phyloP scores from a whole-genome alignment of 2,888 invertebrate genomes.

The Hartigia nigra region DNA sequence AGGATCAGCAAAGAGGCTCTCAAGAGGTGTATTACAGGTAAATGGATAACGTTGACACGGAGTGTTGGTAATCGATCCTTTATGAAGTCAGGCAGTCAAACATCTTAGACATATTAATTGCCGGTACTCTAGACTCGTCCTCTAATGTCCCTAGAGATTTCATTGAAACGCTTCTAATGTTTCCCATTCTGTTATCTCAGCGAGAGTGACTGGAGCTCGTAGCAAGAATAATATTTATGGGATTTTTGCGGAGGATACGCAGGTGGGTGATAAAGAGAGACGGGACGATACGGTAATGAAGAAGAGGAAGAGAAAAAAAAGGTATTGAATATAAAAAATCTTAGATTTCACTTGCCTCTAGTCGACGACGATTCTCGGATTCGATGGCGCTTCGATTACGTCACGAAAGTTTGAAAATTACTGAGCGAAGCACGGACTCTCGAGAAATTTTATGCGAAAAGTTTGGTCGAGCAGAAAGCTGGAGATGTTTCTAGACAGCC shows the following conservation, averaged over 20 bases:
- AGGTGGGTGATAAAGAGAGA: neutral
- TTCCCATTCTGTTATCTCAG: neutral
- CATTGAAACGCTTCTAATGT: neutral
- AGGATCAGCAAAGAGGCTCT: neutral
- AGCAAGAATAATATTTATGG: neutral
- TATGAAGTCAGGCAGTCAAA: neutral
- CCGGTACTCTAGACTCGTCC: neutral
- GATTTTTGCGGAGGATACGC: neutral
- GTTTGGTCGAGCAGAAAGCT: neutral
- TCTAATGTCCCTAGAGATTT: neutral
- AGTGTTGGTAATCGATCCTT: neutral
- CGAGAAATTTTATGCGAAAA: conserved; percentile 4
- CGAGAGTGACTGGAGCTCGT: neutral
- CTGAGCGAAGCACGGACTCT: neutral
- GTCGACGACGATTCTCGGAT: neutral
- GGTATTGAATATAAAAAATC: neutral
- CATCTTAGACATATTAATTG: neutral
- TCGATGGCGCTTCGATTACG: neutral
- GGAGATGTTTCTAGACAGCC: neutral
- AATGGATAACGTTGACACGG: neutral
- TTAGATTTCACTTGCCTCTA: neutral
- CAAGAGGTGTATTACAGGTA: neutral
- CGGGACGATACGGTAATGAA: neutral
- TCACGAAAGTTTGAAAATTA: neutral
- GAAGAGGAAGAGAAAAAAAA: neutral